These are phyloP conservation scores for Teleiodes luculella DNA, from an alignment of 2,888 invertebrate species.

Conservation along the genomic window DNA sequence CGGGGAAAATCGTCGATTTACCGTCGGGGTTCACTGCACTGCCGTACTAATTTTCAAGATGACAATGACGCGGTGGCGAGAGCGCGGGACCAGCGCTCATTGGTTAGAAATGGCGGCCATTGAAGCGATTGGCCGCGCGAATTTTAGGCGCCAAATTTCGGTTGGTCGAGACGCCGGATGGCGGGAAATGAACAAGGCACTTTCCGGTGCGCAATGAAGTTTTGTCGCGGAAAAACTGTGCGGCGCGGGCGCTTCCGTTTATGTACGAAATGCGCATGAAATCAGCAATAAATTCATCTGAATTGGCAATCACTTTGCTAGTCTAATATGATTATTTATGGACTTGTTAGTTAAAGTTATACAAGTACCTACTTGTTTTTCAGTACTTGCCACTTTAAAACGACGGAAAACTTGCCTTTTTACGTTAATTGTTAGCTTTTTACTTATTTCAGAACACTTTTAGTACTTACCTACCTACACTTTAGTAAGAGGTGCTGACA, in stretches of 20 bases:
- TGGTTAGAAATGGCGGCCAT: slow-evolving; percentile 75
- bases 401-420: too few species aligned
- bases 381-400: too few species aligned
- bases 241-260: slow-evolving; percentile 55
- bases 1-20: slow-evolving; percentile 70
- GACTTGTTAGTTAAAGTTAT: too few species aligned
- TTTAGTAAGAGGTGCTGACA: background rate
- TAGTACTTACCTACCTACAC: too few species aligned
- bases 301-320: background rate
- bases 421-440: too few species aligned
- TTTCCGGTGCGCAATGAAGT: slow-evolving; percentile 66
- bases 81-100: slow-evolving; percentile 70
- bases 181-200: slow-evolving; percentile 68
- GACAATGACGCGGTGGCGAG: slow-evolving; percentile 75
- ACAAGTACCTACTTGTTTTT: too few species aligned
- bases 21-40: slow-evolving; percentile 76
- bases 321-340: too few species aligned
- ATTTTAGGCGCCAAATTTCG: slow-evolving; percentile 76
- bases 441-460: too few species aligned
- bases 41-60: slow-evolving; percentile 77
- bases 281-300: slow-evolving; percentile 12
- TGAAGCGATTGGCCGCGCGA: slow-evolving; percentile 53
- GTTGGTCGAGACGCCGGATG: slow-evolving; percentile 73
- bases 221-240: slow-evolving; percentile 69
- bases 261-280: slow-evolving; percentile 35